Percentiles rank a stretch among this genome's conserved stretches.
These are phyloP conservation scores for Hydrotaea diabolus DNA, from an alignment of 2,888 invertebrate species.

Conservation along the genomic window DNA sequence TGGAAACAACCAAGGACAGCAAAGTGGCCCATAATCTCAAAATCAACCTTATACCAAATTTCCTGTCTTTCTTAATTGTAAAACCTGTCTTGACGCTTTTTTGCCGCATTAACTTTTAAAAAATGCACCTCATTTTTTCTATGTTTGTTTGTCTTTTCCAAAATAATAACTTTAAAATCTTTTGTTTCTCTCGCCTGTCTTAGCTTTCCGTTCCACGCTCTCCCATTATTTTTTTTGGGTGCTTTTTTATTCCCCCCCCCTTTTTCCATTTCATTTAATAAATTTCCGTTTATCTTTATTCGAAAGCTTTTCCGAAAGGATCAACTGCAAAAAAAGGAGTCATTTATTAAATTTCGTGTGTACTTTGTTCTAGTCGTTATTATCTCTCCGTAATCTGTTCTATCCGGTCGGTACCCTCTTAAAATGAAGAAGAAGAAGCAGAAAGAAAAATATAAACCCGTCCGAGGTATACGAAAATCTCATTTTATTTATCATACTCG, in stretches of 20 bases:
- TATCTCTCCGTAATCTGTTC: constrained; percentile 63
- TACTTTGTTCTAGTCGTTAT: constrained; percentile 39
- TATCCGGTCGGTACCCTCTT: background rate
- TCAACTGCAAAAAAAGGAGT: constrained; percentile 22
- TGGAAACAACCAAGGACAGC: too few relatives aligned
- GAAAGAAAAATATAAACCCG: constrained; percentile 36
- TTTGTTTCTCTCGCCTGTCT: background rate
- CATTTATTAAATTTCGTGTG: constrained; percentile 60
- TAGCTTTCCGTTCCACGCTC: constrained; percentile 35
- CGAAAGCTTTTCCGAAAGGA: constrained; percentile 28
- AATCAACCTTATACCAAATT: too few relatives aligned
- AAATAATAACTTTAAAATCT: constrained; percentile 36
- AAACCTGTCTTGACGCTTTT: background rate
- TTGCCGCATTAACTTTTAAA: background rate
- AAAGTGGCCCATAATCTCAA: too few relatives aligned
- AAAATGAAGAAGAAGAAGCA: background rate
- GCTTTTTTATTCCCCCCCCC: constrained; percentile 46
- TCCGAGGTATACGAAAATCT: constrained; percentile 54
- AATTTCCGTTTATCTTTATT: constrained; percentile 43
- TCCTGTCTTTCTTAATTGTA: too few relatives aligned
- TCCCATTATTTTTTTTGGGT: constrained; percentile 36
- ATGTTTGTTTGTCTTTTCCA: background rate
- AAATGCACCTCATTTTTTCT: background rate
- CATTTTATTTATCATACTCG: constrained; percentile 65
- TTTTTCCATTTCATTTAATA: constrained; percentile 62